Conservation (phyloP, 2,797 vertebrate species). For the Rhadinocentrus ornatus region DNA sequence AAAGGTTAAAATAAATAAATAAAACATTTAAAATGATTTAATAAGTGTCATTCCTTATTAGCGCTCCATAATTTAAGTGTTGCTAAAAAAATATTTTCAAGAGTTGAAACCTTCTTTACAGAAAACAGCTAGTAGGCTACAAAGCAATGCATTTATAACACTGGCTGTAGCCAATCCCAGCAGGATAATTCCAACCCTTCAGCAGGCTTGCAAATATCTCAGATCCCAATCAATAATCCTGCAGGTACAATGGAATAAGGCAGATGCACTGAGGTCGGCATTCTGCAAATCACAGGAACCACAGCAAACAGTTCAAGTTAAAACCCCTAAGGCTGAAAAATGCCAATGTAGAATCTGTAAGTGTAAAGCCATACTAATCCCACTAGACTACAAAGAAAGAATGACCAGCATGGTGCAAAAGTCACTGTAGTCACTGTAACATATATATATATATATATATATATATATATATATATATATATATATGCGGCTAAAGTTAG, state of each 20-base stretch:
- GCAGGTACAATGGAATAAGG: background rate
- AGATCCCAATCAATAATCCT: background rate
- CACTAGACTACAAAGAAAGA: too few relatives aligned
- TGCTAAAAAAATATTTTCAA: too few relatives aligned
- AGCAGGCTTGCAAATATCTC: background rate
- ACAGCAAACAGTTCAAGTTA: background rate
- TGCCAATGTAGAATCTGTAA: background rate
- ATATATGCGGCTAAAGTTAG: too few relatives aligned
- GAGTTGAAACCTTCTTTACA: too few relatives aligned
- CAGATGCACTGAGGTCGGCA: background rate
- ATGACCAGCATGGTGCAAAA: too few relatives aligned
- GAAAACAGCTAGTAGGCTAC: too few relatives aligned
- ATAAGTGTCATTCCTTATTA: too few relatives aligned
- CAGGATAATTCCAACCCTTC: background rate
- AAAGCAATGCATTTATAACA: background rate
- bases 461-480: too few relatives aligned
- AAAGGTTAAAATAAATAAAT: background rate
- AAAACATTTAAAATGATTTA: background rate
- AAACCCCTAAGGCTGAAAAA: background rate
- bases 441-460: too few relatives aligned
- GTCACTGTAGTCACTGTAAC: too few relatives aligned
- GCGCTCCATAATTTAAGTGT: too few relatives aligned
- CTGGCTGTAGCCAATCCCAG: background rate
- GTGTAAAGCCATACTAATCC: too few relatives aligned
- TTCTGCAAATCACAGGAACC: background rate